Evolutionary conservation across 2,113 vertebrate genomes (phyloP).

Genomic region (Procavia capensis): DNA sequence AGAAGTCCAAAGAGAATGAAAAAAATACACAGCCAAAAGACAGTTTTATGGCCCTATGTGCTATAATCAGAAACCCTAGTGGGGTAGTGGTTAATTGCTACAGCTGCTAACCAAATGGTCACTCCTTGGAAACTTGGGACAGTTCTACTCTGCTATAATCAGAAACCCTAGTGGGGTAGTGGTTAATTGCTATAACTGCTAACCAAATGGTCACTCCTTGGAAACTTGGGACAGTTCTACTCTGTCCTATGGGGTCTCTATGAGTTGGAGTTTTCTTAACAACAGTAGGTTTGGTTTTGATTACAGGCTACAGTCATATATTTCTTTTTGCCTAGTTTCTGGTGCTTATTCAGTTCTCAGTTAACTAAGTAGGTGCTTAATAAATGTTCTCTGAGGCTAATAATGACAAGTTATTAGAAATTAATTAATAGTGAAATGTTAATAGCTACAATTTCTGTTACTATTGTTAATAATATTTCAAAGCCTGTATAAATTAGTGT

Average conservation of each 20-base stretch:
- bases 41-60: no score
- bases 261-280: no score
- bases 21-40: neutral
- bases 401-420: slow-evolving; percentile 11
- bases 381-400: slow-evolving; percentile 36
- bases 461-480: slow-evolving; percentile 37
- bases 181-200: no score
- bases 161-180: no score
- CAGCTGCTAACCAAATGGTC: no score
- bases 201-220: no score
- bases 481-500: slow-evolving; percentile 38
- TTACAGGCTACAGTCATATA: neutral
- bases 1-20: neutral
- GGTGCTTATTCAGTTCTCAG: slow-evolving; percentile 21
- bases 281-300: neutral
- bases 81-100: no score
- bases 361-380: slow-evolving; percentile 16
- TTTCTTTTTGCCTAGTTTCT: neutral
- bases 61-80: no score
- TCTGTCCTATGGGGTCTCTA: no score
- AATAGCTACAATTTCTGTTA: slow-evolving; percentile 54
- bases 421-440: slow-evolving; percentile 35
- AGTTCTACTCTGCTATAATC: no score
- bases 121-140: no score
- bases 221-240: no score